Conservation (phyloP, 2,797 vertebrate genomes). For the Echeneis naucrates region DNA sequence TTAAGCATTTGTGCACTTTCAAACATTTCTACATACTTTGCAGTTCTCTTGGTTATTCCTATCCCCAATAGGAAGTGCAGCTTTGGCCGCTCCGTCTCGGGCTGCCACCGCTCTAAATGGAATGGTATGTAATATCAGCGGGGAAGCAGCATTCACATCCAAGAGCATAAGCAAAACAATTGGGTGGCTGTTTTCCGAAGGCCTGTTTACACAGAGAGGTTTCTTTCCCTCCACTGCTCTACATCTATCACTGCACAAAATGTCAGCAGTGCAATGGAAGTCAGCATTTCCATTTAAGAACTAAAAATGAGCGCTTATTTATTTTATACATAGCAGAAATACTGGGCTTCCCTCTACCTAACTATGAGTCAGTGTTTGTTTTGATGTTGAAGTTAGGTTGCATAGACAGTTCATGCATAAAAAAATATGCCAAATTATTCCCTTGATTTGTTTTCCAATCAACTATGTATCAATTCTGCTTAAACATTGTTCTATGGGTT, state of each 20-base stretch:
- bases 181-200: conserved; percentile 79
- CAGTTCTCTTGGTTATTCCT: conserved; percentile 62
- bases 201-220: conserved; percentile 71
- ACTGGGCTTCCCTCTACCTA: not conserved
- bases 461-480: not conserved
- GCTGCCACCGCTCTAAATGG: conserved; percentile 90
- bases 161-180: conserved; percentile 82
- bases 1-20: conserved; percentile 23
- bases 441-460: not conserved
- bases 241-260: conserved; percentile 55
- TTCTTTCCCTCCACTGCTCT: conserved; percentile 46
- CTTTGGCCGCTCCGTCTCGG: conserved; percentile 62
- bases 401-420: not conserved
- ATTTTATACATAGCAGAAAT: conserved; percentile 39
- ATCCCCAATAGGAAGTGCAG: conserved; percentile 73
- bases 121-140: conserved; percentile 89
- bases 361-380: conserved; percentile 31
- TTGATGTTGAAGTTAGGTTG: not conserved
- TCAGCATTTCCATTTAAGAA: conserved; percentile 83
- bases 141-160: conserved; percentile 83
- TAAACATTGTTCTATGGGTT: not conserved
- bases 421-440: not conserved
- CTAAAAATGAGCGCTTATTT: conserved; percentile 40
- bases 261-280: conserved; percentile 30
- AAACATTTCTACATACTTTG: conserved; percentile 31